phyloP scores from a whole-genome alignment of 2,113 vertebrate genomes.

The Lepisosteus osseus region DNA sequence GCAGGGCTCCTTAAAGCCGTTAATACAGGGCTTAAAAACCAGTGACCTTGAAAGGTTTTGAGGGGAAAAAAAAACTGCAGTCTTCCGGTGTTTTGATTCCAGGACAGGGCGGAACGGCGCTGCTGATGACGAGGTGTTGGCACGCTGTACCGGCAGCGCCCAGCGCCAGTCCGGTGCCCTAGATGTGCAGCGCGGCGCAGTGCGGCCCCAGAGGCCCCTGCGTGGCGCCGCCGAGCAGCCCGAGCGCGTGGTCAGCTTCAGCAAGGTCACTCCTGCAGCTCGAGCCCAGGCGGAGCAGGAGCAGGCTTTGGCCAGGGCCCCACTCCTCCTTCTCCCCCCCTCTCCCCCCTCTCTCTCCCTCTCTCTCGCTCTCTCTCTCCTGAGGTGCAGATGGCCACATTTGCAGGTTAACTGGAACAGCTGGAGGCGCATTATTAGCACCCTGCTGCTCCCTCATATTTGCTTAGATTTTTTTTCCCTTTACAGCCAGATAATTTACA shows the following conservation, averaged over 20 bases:
- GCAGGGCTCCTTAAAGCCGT: too few relatives aligned
- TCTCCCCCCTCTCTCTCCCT: constrained; percentile 49
- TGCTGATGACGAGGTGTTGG: too few relatives aligned
- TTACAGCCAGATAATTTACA: constrained; percentile 83
- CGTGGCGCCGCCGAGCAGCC: constrained; percentile 29
- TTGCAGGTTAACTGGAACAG: constrained; percentile 99
- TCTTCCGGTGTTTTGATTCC: too few relatives aligned
- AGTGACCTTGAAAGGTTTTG: too few relatives aligned
- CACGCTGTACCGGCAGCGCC: too few relatives aligned
- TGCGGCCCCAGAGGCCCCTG: constrained; percentile 31
- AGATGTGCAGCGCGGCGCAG: constrained; percentile 24
- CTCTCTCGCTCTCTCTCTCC: constrained; percentile 72
- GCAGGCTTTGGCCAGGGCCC: constrained; percentile 45
- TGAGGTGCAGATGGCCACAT: constrained; percentile 98
- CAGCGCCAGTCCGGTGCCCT: too few relatives aligned
- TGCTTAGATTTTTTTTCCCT: constrained; percentile 80
- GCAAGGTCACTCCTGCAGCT: constrained; percentile 78
- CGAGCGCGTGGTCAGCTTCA: constrained; percentile 55
- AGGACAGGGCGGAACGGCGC: too few relatives aligned
- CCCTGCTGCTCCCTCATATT: constrained; percentile 98
- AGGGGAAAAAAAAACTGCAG: too few relatives aligned
- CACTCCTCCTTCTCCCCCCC: constrained; percentile 22
- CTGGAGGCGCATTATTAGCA: constrained; percentile 99
- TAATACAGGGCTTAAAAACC: too few relatives aligned
- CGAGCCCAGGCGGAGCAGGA: constrained; percentile 48